Percentiles rank a stretch among this genome's conserved stretches.
Evolutionary conservation across 1,140 invertebrate species (phyloP).

Genomic region (Hylaeus anthracinus): DNA sequence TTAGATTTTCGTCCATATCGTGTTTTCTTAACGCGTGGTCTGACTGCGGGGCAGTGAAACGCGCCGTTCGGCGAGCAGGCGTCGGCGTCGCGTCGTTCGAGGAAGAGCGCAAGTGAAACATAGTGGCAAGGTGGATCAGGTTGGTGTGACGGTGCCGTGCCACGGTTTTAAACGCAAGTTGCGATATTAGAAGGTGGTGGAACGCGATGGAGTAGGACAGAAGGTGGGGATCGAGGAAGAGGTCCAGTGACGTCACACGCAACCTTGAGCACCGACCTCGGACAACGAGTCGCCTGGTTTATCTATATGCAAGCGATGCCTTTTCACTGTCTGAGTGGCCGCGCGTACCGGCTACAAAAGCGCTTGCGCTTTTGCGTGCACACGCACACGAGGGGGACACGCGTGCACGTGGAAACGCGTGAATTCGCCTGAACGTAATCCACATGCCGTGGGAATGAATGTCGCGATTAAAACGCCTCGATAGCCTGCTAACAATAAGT

Average conservation of each 20-base stretch:
- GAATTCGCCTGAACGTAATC: conserved; percentile 36
- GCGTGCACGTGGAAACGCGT: conserved; percentile 17
- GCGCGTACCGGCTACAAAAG: conserved; percentile 39
- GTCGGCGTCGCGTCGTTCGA: not conserved
- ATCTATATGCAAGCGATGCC: conserved; percentile 66
- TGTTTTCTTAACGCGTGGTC: no score
- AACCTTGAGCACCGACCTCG: conserved; percentile 80
- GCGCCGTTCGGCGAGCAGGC: not conserved
- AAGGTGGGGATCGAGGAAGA: conserved; percentile 60
- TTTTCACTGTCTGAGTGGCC: conserved; percentile 59
- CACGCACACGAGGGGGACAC: not conserved
- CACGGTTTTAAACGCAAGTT: conserved; percentile 55
- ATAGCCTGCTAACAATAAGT: conserved; percentile 14
- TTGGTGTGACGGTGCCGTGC: conserved; percentile 20
- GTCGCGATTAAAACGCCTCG: conserved; percentile 23
- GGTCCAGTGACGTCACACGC: conserved; percentile 73
- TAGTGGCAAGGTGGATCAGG: conserved; percentile 22
- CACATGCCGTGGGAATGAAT: conserved; percentile 30
- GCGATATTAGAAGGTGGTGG: conserved; percentile 62
- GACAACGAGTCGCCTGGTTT: conserved; percentile 73
- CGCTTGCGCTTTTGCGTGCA: conserved; percentile 58
- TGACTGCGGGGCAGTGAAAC: not conserved
- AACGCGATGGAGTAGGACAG: conserved; percentile 20
- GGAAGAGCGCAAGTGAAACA: not conserved
- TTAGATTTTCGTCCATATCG: no score